These are phyloP conservation scores for Vollenhovia emeryi DNA, from an alignment of 1,140 invertebrate genomes.

Conservation along the genomic window DNA sequence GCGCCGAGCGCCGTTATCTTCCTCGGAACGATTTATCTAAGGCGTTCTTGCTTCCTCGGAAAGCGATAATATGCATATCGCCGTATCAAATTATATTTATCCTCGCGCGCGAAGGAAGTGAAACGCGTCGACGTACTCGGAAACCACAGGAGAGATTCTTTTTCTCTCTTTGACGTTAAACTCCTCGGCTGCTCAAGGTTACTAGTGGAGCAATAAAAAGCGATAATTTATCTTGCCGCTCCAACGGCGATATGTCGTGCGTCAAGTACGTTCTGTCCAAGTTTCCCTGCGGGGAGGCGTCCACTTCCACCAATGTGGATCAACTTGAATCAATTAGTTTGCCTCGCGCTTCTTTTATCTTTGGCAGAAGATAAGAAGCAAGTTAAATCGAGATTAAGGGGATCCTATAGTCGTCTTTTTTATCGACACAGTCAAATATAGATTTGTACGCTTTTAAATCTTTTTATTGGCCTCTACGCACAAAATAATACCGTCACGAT, in stretches of 20 bases:
- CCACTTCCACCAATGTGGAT: too few species aligned
- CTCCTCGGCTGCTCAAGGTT: background rate
- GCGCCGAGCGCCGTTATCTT: background rate
- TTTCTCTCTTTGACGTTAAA: background rate
- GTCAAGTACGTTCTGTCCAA: background rate
- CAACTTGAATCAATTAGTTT: too few species aligned
- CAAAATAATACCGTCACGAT: too few species aligned
- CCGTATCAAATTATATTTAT: background rate
- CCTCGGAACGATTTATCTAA: conserved; percentile 3
- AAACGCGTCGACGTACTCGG: background rate
- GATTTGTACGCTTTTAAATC: too few species aligned
- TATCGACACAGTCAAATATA: too few species aligned
- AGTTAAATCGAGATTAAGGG: too few species aligned
- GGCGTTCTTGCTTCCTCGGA: background rate
- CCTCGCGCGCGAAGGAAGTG: background rate
- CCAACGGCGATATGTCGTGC: background rate
- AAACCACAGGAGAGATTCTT: background rate
- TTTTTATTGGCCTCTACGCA: too few species aligned
- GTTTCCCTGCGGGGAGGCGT: background rate
- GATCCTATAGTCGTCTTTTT: too few species aligned
- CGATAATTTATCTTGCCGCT: conserved; percentile 7
- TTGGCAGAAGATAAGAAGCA: too few species aligned
- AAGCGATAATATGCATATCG: background rate
- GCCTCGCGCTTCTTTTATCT: too few species aligned
- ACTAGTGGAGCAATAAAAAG: background rate